phyloP scores from a whole-genome alignment of 2,888 invertebrate species.

The Drosophila borealis region DNA sequence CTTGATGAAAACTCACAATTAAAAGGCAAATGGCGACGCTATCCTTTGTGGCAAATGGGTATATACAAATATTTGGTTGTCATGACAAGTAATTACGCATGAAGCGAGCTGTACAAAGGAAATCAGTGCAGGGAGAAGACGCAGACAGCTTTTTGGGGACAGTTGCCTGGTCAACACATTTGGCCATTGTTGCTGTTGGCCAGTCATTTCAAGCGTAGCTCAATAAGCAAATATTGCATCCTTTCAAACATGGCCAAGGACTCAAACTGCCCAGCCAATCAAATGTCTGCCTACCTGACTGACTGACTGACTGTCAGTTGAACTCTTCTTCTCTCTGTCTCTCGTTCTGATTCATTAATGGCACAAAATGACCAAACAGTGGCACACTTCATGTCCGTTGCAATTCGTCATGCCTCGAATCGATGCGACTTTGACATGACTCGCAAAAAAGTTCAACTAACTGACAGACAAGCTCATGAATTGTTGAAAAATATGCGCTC shows the following conservation, averaged over 20 bases:
- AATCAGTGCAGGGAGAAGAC: background rate
- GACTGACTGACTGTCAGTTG: background rate
- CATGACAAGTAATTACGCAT: conserved; percentile 70
- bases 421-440: conserved; percentile 28
- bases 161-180: conserved; percentile 27
- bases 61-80: conserved; percentile 70
- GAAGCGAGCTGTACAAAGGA: conserved; percentile 31
- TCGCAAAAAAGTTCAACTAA: conserved; percentile 31
- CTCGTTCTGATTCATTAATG: conserved; percentile 4
- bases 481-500: conserved; percentile 50
- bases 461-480: conserved; percentile 61
- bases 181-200: conserved; percentile 23
- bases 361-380: conserved; percentile 27
- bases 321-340: background rate
- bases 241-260: conserved; percentile 28
- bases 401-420: conserved; percentile 4
- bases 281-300: conserved; percentile 10
- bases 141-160: background rate
- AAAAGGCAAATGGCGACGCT: background rate
- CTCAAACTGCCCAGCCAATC: conserved; percentile 47
- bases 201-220: conserved; percentile 65
- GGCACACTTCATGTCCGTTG: conserved; percentile 37
- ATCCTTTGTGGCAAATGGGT: conserved; percentile 48
- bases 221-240: conserved; percentile 73
- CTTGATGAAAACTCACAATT: conserved; percentile 5